phyloP scores from a whole-genome alignment of 2,888 invertebrate genomes.

The Saturnia japonica region DNA sequence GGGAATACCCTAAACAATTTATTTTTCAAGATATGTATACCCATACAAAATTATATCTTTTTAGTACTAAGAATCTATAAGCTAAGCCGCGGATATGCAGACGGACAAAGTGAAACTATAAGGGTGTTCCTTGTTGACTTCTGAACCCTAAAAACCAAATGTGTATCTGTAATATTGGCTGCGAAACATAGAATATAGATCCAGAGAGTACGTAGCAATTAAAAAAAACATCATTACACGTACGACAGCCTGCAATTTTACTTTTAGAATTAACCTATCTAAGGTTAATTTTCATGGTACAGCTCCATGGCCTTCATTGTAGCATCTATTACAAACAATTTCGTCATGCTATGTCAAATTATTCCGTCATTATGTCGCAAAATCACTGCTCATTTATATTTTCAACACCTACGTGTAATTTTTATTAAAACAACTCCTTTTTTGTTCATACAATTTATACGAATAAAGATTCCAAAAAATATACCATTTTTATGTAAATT shows the following conservation, averaged over 20 bases:
- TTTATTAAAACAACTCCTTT: neutral
- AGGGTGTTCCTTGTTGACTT: too few species aligned
- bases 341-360: slow-evolving; percentile 21
- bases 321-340: slow-evolving; percentile 6
- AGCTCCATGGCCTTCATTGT: slow-evolving; percentile 4
- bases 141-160: too few species aligned
- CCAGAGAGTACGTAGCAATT: neutral
- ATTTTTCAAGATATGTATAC: too few species aligned
- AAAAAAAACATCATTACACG: neutral
- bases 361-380: slow-evolving; percentile 1
- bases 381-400: slow-evolving; percentile 1
- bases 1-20: too few species aligned
- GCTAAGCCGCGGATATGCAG: too few species aligned
- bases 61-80: too few species aligned
- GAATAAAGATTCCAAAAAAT: neutral
- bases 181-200: neutral
- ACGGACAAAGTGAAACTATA: too few species aligned
- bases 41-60: too few species aligned
- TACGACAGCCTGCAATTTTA: neutral
- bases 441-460: neutral
- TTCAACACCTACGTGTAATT: neutral
- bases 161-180: too few species aligned
- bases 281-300: neutral
- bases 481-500: too few species aligned
- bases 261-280: neutral